These are phyloP conservation scores for Proales similis DNA, from an alignment of 1,140 invertebrate species.

Conservation along the genomic window DNA sequence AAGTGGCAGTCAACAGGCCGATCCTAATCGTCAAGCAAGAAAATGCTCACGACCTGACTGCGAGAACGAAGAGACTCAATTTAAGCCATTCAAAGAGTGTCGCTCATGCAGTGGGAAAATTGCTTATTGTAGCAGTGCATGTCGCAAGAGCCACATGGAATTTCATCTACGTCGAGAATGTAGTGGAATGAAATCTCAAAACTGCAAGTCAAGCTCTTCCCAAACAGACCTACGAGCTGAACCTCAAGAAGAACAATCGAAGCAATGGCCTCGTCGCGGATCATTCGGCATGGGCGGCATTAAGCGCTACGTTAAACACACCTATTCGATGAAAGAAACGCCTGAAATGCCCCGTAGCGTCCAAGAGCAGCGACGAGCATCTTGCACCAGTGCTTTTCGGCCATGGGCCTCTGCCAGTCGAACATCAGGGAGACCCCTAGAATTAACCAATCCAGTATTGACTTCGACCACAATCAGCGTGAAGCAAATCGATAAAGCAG, in stretches of 20 bases:
- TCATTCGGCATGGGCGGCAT: neutral
- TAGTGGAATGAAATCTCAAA: neutral
- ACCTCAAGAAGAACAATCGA: neutral
- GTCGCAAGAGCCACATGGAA: neutral
- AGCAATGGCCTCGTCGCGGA: neutral
- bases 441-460: neutral
- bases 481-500: neutral
- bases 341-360: neutral
- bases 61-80: conserved; percentile 29
- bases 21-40: neutral
- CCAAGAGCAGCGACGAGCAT: conserved; percentile 1
- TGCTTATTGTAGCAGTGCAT: conserved; percentile 22
- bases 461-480: neutral
- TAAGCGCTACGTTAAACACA: conserved; percentile 23
- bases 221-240: neutral
- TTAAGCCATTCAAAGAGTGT: conserved; percentile 13
- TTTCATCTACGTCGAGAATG: conserved; percentile 8
- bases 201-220: too few species aligned
- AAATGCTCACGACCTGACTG: neutral
- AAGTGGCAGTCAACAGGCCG: neutral
- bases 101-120: neutral
- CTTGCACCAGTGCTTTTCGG: neutral
- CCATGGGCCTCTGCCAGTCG: neutral
- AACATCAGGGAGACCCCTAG: neutral
- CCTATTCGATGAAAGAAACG: conserved; percentile 30